Evolutionary conservation across 2,113 vertebrate genomes (phyloP).

Genomic region (Poeciliopsis turrubarensis): DNA sequence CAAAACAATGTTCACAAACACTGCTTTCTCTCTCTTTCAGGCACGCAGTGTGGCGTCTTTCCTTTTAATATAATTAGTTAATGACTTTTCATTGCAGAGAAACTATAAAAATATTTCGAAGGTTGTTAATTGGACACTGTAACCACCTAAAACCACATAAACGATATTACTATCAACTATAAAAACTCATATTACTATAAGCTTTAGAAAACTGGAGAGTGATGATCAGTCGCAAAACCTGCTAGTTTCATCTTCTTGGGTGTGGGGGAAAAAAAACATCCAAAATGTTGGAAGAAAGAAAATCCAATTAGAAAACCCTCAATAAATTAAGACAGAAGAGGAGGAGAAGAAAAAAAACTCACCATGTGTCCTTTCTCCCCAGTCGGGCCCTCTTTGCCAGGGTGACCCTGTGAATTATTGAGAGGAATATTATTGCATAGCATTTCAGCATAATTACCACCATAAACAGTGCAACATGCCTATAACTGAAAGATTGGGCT

Average conservation of each 20-base stretch:
- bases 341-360: constrained; percentile 13
- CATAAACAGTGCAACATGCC: constrained; percentile 57
- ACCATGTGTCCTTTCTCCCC: constrained; percentile 96
- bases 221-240: background rate
- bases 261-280: constrained; percentile 25
- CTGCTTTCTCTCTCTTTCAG: too few relatives aligned
- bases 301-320: background rate
- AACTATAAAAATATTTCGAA: too few relatives aligned
- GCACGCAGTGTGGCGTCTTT: too few relatives aligned
- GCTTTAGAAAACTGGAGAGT: background rate
- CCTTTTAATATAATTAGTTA: too few relatives aligned
- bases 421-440: constrained; percentile 56
- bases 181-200: too few relatives aligned
- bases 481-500: constrained; percentile 39
- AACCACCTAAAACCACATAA: too few relatives aligned
- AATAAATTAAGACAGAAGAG: constrained; percentile 5
- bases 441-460: constrained; percentile 50
- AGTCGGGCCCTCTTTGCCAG: constrained; percentile 94
- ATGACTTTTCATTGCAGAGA: too few relatives aligned
- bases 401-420: constrained; percentile 87
- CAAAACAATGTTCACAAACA: too few relatives aligned
- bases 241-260: background rate
- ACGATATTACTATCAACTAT: too few relatives aligned
- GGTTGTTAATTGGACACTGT: too few relatives aligned
- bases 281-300: constrained; percentile 21